Evolutionary conservation across 2,888 invertebrate species (phyloP).

Genomic region (Nomada hirtipes): DNA sequence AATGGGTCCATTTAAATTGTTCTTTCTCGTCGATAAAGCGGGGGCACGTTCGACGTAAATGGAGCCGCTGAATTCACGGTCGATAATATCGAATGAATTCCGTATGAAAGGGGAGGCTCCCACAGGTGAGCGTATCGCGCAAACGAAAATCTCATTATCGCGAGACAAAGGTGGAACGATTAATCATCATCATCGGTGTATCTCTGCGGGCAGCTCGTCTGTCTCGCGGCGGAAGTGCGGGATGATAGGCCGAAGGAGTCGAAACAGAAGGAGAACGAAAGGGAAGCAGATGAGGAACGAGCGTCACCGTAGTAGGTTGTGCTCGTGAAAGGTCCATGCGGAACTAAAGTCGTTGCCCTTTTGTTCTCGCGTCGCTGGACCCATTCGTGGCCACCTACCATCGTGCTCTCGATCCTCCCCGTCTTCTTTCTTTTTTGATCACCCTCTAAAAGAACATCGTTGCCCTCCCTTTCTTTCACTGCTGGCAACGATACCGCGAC

Average conservation of each 20-base stretch:
- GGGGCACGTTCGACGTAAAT: neutral
- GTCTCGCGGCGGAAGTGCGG: slow-evolving; percentile 72
- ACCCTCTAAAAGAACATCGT: neutral
- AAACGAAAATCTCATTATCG: slow-evolving; percentile 81
- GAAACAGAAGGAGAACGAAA: slow-evolving; percentile 36
- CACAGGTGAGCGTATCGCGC: slow-evolving; percentile 72
- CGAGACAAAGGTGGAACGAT: slow-evolving; percentile 80
- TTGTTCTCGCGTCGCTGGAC: slow-evolving; percentile 59
- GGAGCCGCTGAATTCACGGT: slow-evolving; percentile 22
- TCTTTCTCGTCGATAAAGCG: neutral
- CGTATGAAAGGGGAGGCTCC: slow-evolving; percentile 48
- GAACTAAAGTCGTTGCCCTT: slow-evolving; percentile 69
- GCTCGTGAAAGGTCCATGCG: slow-evolving; percentile 70
- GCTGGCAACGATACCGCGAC: slow-evolving; percentile 37
- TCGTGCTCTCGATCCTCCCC: neutral
- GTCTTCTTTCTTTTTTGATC: neutral
- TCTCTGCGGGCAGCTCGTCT: slow-evolving; percentile 63
- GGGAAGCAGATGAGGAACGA: slow-evolving; percentile 53
- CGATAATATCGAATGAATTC: slow-evolving; percentile 11
- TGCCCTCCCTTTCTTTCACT: neutral
- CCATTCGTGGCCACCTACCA: slow-evolving; percentile 21
- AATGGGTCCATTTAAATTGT: neutral
- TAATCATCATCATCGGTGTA: slow-evolving; percentile 77
- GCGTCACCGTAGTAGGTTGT: slow-evolving; percentile 57
- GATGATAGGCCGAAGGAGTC: slow-evolving; percentile 49